phyloP scores from a whole-genome alignment of 2,797 vertebrate genomes.

The Phylloscopus collybita region DNA sequence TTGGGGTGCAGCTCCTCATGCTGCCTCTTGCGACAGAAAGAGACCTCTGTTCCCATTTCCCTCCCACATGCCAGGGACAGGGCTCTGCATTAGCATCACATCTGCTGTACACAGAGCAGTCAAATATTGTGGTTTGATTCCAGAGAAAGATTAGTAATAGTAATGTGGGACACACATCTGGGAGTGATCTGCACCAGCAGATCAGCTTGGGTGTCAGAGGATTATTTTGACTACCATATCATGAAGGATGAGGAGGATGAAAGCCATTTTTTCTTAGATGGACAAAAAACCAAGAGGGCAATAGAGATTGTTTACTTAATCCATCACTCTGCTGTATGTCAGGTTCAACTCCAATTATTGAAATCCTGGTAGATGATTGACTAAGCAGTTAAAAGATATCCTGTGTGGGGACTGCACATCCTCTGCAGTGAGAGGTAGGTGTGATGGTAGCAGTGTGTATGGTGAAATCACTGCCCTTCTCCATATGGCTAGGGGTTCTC shows the following conservation, averaged over 20 bases:
- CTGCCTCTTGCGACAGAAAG: not conserved
- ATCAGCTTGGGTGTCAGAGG: not conserved
- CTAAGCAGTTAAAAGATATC: not conserved
- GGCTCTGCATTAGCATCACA: not conserved
- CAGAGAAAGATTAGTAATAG: not conserved
- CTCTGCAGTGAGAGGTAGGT: not conserved
- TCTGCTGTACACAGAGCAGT: not conserved
- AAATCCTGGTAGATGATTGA: not conserved
- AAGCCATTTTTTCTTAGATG: not conserved
- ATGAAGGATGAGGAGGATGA: not conserved
- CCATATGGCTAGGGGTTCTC: not conserved
- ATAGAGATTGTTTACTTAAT: constrained; percentile 1
- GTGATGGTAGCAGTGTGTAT: not conserved
- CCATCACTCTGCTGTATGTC: not conserved
- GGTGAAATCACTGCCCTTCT: not conserved
- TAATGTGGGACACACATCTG: not conserved
- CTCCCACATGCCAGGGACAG: not conserved
- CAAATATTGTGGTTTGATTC: not conserved
- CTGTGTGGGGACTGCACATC: not conserved
- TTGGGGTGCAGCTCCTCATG: not conserved
- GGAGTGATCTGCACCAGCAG: not conserved
- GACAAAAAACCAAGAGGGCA: not conserved
- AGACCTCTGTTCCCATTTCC: not conserved
- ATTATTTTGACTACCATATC: not conserved
- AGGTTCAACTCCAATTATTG: not conserved